phyloP scores from a whole-genome alignment of 2,888 invertebrate species.

The Yponomeuta evonymella region DNA sequence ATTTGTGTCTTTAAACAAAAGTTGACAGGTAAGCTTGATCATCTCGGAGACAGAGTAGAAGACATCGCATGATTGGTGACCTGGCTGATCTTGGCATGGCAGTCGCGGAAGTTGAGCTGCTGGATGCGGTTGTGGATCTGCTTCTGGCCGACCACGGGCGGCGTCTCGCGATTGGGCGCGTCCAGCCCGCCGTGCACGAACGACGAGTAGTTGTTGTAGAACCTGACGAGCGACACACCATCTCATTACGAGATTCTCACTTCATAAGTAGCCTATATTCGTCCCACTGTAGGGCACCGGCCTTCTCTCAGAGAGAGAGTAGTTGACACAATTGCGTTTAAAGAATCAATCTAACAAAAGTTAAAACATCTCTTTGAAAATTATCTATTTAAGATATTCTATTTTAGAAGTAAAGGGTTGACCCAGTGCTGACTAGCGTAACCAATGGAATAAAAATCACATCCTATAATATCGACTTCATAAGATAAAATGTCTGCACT shows the following conservation, averaged over 20 bases:
- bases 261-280: not conserved
- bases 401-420: no score
- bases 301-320: no score
- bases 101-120: slow-evolving; percentile 95
- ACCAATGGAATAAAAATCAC: no score
- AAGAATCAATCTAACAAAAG: no score
- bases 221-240: slow-evolving; percentile 70
- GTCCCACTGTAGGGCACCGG: no score
- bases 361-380: no score
- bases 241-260: not conserved
- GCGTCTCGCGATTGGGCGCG: slow-evolving; percentile 87
- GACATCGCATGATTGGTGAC: slow-evolving; percentile 27
- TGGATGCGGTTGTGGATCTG: slow-evolving; percentile 97
- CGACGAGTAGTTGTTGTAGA: slow-evolving; percentile 96
- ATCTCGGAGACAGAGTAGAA: not conserved
- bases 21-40: not conserved
- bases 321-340: no score
- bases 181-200: slow-evolving; percentile 96
- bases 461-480: no score
- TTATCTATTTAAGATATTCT: no score
- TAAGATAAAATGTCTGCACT: no score
- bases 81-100: slow-evolving; percentile 98
- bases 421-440: no score
- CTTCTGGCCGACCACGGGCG: slow-evolving; percentile 91
- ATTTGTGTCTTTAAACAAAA: not conserved